Evolutionary conservation across 2,797 vertebrate genomes (phyloP).

Genomic region (Phalloptychus januarius): DNA sequence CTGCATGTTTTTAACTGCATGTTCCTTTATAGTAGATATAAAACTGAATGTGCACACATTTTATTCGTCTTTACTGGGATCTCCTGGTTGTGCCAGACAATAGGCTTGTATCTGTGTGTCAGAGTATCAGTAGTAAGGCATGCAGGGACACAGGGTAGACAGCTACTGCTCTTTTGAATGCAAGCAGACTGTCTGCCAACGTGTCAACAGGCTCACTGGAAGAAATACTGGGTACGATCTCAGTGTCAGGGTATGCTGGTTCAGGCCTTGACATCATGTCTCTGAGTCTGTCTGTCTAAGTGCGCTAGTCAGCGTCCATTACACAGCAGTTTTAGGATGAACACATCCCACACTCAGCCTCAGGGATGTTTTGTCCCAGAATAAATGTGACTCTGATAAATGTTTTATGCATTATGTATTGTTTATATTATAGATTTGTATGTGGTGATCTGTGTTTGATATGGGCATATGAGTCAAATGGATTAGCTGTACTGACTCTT

Average conservation of each 20-base stretch:
- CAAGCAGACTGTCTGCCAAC: slow-evolving; percentile 40
- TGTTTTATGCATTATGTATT: slow-evolving; percentile 13
- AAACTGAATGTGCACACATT: not conserved
- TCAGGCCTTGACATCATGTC: slow-evolving; percentile 18
- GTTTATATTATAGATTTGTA: not conserved
- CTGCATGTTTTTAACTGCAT: not conserved
- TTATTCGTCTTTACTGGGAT: not conserved
- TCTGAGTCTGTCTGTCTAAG: slow-evolving; percentile 26
- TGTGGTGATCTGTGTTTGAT: not conserved
- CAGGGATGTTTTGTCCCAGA: not conserved
- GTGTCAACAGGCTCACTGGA: slow-evolving; percentile 42
- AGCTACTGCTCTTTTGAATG: slow-evolving; percentile 57
- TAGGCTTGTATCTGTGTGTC: slow-evolving; percentile 14
- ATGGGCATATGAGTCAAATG: not conserved
- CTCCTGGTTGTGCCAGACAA: not conserved
- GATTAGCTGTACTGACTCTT: slow-evolving; percentile 22
- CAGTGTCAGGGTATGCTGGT: slow-evolving; percentile 24
- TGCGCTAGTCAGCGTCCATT: slow-evolving; percentile 23
- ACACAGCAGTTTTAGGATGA: slow-evolving; percentile 19
- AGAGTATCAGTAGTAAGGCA: slow-evolving; percentile 11
- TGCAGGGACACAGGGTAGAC: slow-evolving; percentile 33
- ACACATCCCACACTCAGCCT: slow-evolving; percentile 9
- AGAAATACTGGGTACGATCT: slow-evolving; percentile 49
- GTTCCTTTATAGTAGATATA: not conserved
- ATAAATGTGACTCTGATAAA: slow-evolving; percentile 3